These are phyloP conservation scores for Pipistrellus pygmaeus DNA, from an alignment of 2,797 vertebrate species.

Conservation along the genomic window DNA sequence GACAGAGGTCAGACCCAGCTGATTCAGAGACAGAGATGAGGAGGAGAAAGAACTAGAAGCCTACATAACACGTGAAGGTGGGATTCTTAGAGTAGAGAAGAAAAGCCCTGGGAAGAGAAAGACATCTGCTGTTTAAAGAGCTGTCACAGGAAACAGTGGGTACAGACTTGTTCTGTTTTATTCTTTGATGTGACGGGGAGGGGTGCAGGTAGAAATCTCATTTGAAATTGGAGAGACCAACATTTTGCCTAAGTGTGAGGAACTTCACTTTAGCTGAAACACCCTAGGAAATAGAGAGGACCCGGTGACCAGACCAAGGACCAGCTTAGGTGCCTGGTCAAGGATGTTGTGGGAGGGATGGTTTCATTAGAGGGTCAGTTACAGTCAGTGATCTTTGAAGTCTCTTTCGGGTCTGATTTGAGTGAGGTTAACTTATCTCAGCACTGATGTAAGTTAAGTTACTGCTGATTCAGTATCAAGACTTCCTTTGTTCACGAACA, in stretches of 20 bases:
- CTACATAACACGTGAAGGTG: background rate
- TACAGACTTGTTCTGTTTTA: background rate
- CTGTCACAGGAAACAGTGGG: background rate
- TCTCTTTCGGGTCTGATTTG: background rate
- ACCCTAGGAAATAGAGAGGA: background rate
- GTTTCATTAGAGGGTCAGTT: background rate
- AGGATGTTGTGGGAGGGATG: background rate
- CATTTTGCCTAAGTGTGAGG: background rate
- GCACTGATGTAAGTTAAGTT: background rate
- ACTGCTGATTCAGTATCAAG: background rate
- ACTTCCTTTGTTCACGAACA: background rate
- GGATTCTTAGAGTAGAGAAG: background rate
- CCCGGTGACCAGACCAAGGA: background rate
- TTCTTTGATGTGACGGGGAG: background rate
- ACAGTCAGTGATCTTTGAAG: background rate
- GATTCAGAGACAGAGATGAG: background rate
- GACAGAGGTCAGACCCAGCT: background rate
- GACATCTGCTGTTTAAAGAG: background rate
- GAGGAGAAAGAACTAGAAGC: background rate
- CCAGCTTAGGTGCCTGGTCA: background rate
- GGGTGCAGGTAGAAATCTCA: background rate
- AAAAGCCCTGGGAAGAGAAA: background rate
- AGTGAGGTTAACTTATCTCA: background rate
- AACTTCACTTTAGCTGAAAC: background rate
- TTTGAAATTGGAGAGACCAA: background rate